These are phyloP conservation scores for Hymenopus coronatus DNA, from an alignment of 2,888 invertebrate species.

Conservation along the genomic window DNA sequence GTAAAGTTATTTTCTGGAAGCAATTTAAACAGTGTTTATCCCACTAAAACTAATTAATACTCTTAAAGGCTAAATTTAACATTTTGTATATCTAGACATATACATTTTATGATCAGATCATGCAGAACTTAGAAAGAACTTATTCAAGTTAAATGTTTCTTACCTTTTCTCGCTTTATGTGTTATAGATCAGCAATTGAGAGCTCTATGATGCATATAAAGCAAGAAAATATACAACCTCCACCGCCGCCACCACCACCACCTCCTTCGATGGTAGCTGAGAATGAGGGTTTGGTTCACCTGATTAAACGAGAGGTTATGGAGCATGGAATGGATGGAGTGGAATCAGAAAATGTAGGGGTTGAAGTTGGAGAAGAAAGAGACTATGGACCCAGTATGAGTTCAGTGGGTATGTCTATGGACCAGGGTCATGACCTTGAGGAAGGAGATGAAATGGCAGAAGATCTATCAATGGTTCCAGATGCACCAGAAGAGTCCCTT, in stretches of 20 bases:
- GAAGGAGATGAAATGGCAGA: constrained; percentile 35
- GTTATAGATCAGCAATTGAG: constrained; percentile 32
- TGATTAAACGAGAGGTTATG: constrained; percentile 35
- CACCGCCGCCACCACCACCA: neutral
- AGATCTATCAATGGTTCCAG: constrained; percentile 35
- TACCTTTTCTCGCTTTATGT: neutral
- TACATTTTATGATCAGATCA: too few species aligned
- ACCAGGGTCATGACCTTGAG: constrained; percentile 29
- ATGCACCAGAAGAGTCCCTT: constrained; percentile 30
- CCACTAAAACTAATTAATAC: too few species aligned
- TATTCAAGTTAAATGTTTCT: neutral
- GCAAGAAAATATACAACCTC: constrained; percentile 28
- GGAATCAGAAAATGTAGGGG: constrained; percentile 22
- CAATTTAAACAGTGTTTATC: too few species aligned
- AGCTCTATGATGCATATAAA: constrained; percentile 34
- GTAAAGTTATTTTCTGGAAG: too few species aligned
- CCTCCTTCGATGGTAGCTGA: constrained; percentile 14
- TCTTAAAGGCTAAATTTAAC: too few species aligned
- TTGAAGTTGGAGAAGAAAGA: constrained; percentile 25
- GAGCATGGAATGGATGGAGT: constrained; percentile 34
- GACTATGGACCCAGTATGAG: constrained; percentile 10
- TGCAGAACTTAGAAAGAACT: too few species aligned
- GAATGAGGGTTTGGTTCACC: constrained; percentile 32
- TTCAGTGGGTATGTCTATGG: constrained; percentile 20
- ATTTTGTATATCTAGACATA: too few species aligned